Evolutionary conservation across 2,797 vertebrate genomes (phyloP), one percentile per base, ranked within the genome.

Genomic region (Parambassis ranga): DNA sequence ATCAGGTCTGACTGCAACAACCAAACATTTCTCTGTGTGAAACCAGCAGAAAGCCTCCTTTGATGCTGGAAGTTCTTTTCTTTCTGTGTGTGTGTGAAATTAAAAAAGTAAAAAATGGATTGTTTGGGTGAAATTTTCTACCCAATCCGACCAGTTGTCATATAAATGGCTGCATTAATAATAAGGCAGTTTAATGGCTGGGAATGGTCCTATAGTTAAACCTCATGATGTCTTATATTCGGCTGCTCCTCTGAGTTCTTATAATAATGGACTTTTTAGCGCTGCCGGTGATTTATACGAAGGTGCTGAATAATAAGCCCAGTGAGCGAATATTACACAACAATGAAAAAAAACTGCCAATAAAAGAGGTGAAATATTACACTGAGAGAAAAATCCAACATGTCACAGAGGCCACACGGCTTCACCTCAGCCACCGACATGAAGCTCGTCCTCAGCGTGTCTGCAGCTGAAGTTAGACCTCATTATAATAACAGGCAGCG

Each of bases 1-100:
- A 63, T 58, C 37, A 53, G 22, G 11, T 61, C 53, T 52, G 37
- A 79, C 22, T 53, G 20, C 14, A 49, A 43, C 3, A 6, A 65
- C 24, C 31, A 41, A 55, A 61, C 38, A n/a, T 26, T 1, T 22
- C 30, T 51, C 32, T 6, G 24, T 0, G 1, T 42, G 35, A 56
- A 47, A 32, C 23, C 50, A 33, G n/a, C n/a, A n/a, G n/a, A n/a
- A n/a, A n/a, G n/a, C n/a, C n/a, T n/a, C n/a, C n/a, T n/a, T n/a
- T n/a, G n/a, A n/a, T 42, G 2, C 8, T 11, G 5, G 28, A 28
- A 11, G 2, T 30, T 30, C 20, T 26, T n/a, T 14, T 41, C 15
- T 26, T 7, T 3, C 22, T 1, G 0, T n/a, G n/a, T n/a, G n/a
- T n/a, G n/a, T n/a, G n/a, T n/a, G n/a, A n/a, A n/a, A n/a, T n/a